Conservation (phyloP, 2,113 vertebrate genomes). For the Laticauda laticaudata region DNA sequence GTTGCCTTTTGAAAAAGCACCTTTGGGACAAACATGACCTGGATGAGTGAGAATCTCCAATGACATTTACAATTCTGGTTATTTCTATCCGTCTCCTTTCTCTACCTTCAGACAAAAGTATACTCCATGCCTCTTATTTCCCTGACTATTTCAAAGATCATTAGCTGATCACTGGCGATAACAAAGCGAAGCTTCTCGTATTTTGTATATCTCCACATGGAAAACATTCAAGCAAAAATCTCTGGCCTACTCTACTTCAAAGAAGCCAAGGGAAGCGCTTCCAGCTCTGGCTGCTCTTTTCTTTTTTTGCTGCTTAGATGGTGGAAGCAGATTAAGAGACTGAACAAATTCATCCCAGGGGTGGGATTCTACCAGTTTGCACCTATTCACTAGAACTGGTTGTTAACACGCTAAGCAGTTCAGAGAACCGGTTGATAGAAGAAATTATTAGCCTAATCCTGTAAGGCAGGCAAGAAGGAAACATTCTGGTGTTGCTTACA, state of each 20-base stretch:
- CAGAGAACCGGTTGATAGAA: too few species aligned
- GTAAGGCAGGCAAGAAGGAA: too few species aligned
- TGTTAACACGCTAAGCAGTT: too few species aligned
- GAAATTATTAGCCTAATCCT: too few species aligned
- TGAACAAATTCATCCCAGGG: background rate
- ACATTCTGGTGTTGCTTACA: too few species aligned
- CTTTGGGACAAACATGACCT: background rate
- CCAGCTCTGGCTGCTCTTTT: background rate
- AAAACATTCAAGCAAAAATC: background rate
- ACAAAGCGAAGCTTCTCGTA: background rate
- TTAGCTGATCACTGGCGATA: background rate
- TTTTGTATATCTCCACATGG: background rate
- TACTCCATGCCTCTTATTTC: background rate
- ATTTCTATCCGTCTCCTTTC: background rate
- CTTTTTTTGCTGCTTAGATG: background rate
- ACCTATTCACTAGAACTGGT: too few species aligned
- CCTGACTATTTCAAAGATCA: background rate
- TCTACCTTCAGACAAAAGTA: background rate
- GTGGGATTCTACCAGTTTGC: too few species aligned
- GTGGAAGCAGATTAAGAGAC: background rate
- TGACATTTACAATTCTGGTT: background rate
- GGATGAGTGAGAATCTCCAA: background rate
- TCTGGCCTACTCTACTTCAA: background rate
- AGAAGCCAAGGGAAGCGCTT: background rate
- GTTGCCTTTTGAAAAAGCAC: background rate